Percentiles rank a stretch among this genome's conserved stretches.
phyloP scores from a whole-genome alignment of 2,797 vertebrate genomes.

The Scarus forsteni region DNA sequence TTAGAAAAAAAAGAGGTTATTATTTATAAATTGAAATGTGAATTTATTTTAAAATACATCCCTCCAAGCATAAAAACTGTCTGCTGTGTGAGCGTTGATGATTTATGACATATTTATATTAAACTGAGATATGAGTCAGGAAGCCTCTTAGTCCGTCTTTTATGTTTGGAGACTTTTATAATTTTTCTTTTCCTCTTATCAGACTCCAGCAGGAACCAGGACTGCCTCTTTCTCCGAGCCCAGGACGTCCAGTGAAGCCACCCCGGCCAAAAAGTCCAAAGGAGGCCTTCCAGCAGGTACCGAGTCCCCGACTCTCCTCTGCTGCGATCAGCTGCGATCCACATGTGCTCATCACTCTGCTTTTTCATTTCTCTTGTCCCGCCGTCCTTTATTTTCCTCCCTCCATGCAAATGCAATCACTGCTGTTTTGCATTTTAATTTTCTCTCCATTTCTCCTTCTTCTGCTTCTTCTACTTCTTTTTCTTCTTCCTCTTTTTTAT shows the following conservation, averaged over 20 bases:
- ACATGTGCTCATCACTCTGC: slow-evolving; percentile 52
- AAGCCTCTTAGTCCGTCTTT: too few species aligned
- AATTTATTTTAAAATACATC: too few species aligned
- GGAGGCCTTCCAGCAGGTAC: slow-evolving; percentile 88
- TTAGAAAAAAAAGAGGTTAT: too few species aligned
- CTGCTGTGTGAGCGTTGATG: too few species aligned
- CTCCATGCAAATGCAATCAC: background rate
- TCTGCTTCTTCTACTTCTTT: slow-evolving; percentile 27
- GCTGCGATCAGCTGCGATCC: slow-evolving; percentile 22
- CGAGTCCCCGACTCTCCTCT: background rate
- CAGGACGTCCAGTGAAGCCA: slow-evolving; percentile 82
- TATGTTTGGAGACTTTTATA: background rate
- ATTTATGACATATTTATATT: too few species aligned
- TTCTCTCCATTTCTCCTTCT: slow-evolving; percentile 30
- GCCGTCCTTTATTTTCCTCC: slow-evolving; percentile 17
- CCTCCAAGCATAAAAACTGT: too few species aligned
- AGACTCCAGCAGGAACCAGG: slow-evolving; percentile 94
- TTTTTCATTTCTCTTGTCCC: slow-evolving; percentile 53
- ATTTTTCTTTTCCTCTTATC: slow-evolving; percentile 10
- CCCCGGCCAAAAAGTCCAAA: slow-evolving; percentile 90
- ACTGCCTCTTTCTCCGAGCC: slow-evolving; percentile 96
- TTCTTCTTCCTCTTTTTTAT: slow-evolving; percentile 29
- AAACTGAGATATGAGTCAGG: too few species aligned
- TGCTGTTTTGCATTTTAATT: slow-evolving; percentile 46
- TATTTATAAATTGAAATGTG: too few species aligned